Evolutionary conservation across 2,797 vertebrate species (phyloP).

Genomic region (Mus spretus): DNA sequence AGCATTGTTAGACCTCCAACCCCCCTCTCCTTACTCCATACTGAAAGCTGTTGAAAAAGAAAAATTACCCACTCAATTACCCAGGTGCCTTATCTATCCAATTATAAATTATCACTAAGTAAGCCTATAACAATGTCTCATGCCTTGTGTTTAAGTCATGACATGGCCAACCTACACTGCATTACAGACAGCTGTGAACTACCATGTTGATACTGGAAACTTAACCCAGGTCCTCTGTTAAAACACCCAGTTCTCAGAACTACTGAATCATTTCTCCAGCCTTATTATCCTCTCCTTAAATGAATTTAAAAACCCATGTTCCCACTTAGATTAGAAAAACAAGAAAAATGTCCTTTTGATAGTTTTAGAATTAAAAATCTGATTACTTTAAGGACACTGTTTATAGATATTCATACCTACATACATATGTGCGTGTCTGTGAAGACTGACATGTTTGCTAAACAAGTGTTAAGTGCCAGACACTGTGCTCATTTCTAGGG

Average conservation of each 20-base stretch:
- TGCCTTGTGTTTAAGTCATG: background rate
- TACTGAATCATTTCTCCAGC: background rate
- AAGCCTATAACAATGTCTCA: too few species aligned
- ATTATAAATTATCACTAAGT: background rate
- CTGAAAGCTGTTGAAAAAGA: constrained; percentile 10
- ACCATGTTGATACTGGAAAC: background rate
- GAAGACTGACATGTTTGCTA: background rate
- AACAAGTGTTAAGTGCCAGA: background rate
- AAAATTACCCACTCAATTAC: background rate
- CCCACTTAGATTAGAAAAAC: background rate
- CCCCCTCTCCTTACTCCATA: background rate
- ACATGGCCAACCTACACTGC: background rate
- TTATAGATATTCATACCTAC: background rate
- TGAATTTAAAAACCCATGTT: background rate
- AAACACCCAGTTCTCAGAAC: background rate
- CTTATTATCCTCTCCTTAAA: background rate
- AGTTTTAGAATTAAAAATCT: background rate
- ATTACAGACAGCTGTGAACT: background rate
- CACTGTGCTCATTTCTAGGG: background rate
- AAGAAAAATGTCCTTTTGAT: background rate
- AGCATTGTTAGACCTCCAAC: background rate
- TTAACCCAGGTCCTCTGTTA: background rate
- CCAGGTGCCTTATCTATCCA: background rate
- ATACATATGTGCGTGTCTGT: background rate
- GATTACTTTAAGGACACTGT: background rate